phyloP scores from a whole-genome alignment of 2,113 vertebrate genomes.

The Orycteropus afer region DNA sequence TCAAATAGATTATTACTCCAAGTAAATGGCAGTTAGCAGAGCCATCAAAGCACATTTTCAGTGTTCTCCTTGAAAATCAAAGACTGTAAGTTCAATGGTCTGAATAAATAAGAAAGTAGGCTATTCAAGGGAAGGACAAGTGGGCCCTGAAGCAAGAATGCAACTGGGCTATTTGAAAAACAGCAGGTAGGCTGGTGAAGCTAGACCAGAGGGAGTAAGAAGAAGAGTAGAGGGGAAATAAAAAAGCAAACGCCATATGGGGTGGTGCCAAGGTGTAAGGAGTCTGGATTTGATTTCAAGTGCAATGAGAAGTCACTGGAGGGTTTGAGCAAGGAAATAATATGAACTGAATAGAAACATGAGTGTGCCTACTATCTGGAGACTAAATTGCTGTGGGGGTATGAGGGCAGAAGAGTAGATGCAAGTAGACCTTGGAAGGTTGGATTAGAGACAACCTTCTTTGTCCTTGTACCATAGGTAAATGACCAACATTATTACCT shows the following conservation, averaged over 20 bases:
- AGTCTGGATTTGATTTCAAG: not conserved
- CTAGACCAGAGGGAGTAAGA: not conserved
- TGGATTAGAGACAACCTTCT: not conserved
- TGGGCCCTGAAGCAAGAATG: not conserved
- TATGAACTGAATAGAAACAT: not conserved
- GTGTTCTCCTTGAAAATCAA: constrained; percentile 16
- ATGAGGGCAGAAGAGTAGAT: not conserved
- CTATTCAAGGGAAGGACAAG: not conserved
- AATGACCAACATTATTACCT: not conserved
- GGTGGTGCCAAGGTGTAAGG: not conserved
- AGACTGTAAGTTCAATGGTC: not conserved
- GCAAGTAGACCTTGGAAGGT: not conserved
- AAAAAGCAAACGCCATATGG: not conserved
- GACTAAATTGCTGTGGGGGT: not conserved
- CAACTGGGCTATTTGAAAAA: not conserved
- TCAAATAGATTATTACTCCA: not conserved
- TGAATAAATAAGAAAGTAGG: not conserved
- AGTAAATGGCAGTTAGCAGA: not conserved
- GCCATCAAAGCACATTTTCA: not conserved
- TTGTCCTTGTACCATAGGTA: not conserved
- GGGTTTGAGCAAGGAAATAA: not conserved
- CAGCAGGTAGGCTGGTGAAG: not conserved
- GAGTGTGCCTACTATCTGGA: not conserved
- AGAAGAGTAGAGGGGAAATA: not conserved
- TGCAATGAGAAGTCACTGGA: not conserved